Evolutionary conservation across 2,113 vertebrate species (phyloP).

Genomic region (Agelaius tricolor): DNA sequence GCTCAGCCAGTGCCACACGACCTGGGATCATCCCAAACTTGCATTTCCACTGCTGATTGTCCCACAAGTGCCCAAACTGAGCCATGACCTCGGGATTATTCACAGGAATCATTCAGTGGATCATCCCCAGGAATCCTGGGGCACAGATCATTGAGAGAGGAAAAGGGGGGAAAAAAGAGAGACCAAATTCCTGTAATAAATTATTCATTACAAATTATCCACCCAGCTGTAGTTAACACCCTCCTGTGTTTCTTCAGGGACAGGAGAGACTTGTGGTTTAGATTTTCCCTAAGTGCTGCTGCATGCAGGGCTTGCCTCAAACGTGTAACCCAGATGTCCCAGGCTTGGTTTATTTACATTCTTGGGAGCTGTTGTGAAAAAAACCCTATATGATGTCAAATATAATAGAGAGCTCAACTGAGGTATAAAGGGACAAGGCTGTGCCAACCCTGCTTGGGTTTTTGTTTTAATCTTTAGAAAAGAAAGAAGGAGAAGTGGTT

Average conservation of each 20-base stretch:
- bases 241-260: conserved; percentile 43
- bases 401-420: conserved; percentile 53
- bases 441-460: not conserved
- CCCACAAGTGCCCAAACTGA: not conserved
- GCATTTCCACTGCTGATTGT: not conserved
- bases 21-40: not conserved
- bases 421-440: conserved; percentile 17
- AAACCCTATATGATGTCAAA: conserved; percentile 70
- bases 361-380: conserved; percentile 74
- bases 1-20: not conserved
- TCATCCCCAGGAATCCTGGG: not conserved
- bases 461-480: not conserved
- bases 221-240: conserved; percentile 63
- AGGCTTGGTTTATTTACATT: conserved; percentile 89
- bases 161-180: accelerated
- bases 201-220: conserved; percentile 59
- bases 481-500: not conserved
- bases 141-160: not conserved
- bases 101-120: not conserved
- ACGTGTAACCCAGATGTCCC: conserved; percentile 89
- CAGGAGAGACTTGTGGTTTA: conserved; percentile 57
- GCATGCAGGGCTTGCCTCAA: conserved; percentile 70
- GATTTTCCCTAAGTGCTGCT: conserved; percentile 58
- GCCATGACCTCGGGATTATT: not conserved
- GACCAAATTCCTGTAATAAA: conserved; percentile 21